Evolutionary conservation across 92 coral and sea anemone species (phyloP).

Genomic region (Bergia puertoricense): DNA sequence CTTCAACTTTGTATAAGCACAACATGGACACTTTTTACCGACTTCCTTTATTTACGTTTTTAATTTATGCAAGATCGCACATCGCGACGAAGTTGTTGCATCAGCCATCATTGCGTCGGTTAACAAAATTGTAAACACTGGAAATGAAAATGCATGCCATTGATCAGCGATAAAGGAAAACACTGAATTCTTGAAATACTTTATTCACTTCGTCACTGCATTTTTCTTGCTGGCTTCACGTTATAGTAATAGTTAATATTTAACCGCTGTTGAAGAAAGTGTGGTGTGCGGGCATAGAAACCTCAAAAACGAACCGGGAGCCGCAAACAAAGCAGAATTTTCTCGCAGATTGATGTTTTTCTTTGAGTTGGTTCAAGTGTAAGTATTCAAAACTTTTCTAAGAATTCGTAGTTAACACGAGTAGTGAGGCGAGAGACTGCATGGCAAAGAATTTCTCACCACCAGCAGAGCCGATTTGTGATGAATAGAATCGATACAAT

Average conservation of each 20-base stretch:
- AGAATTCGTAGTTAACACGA: not conserved
- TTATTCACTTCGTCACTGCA: no score
- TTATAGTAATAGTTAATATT: constrained; percentile 14
- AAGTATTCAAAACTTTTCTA: not conserved
- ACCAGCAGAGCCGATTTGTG: constrained; percentile 3
- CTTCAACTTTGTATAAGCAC: not conserved
- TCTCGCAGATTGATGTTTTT: not conserved
- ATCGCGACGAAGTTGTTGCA: not conserved
- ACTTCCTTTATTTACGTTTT: constrained; percentile 6
- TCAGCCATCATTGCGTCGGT: not conserved
- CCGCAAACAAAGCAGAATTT: not conserved
- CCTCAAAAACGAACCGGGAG: no score
- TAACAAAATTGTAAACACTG: constrained; percentile 12
- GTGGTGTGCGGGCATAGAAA: not conserved
- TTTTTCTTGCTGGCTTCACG: not conserved
- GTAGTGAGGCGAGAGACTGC: not conserved
- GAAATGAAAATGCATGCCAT: not conserved
- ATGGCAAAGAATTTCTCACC: not conserved
- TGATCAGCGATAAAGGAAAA: not conserved
- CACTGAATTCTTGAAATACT: not conserved
- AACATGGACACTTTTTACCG: not conserved
- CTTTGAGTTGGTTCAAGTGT: not conserved
- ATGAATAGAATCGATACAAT: not conserved
- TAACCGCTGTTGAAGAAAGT: not conserved
- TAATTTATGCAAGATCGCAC: not conserved